Evolutionary conservation across 1,140 invertebrate genomes (phyloP).

Genomic region (Augochlora pura): DNA sequence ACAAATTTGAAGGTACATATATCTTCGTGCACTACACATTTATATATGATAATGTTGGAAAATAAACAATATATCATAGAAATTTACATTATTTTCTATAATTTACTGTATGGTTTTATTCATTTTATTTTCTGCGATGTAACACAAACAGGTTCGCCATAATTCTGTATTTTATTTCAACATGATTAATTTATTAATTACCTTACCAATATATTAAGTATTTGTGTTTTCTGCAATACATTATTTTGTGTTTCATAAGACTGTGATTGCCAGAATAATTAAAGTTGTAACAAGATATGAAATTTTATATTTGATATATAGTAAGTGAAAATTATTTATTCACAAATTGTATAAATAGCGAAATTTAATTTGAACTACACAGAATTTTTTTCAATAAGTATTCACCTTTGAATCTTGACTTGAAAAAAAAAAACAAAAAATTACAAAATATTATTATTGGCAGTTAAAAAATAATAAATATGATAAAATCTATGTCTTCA

Average conservation of each 20-base stretch:
- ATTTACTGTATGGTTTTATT: slow-evolving; percentile 6
- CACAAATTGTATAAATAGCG: slow-evolving; percentile 34
- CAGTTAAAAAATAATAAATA: not conserved
- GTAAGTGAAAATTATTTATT: slow-evolving; percentile 43
- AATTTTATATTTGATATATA: slow-evolving; percentile 14
- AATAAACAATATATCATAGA: slow-evolving; percentile 44
- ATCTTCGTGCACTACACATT: slow-evolving; percentile 20
- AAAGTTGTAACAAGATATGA: slow-evolving; percentile 6
- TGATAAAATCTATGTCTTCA: not conserved
- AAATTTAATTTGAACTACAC: slow-evolving; percentile 11
- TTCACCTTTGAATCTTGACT: not conserved
- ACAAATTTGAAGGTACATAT: not conserved
- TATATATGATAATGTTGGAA: slow-evolving; percentile 29
- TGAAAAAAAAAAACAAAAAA: not conserved
- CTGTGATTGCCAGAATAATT: not conserved
- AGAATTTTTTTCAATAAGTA: not conserved
- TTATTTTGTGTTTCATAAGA: not conserved
- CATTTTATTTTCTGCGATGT: not conserved
- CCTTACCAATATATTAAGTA: not conserved
- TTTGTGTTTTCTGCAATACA: not conserved
- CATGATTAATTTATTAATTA: not conserved
- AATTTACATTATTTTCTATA: slow-evolving; percentile 31
- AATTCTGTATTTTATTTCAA: not conserved
- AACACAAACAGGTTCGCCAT: not conserved
- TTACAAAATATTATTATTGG: not conserved